Conservation (phyloP, 2,113 vertebrate species). For the Chionis minor region DNA sequence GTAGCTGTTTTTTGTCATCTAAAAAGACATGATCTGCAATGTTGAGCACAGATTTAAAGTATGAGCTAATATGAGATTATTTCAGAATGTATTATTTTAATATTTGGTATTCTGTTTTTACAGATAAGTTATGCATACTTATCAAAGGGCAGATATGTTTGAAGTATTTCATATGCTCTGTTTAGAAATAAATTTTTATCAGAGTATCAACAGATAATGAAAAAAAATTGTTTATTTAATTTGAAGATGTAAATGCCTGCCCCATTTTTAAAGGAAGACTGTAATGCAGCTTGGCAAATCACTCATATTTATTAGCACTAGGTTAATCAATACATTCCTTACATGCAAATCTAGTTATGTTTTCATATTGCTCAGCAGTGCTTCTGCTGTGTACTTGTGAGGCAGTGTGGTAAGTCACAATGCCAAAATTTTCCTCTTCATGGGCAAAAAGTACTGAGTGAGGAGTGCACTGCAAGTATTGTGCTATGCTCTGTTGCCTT, state of each 20-base stretch:
- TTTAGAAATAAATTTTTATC: background rate
- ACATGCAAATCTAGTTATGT: background rate
- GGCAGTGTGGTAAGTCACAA: background rate
- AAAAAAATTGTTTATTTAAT: background rate
- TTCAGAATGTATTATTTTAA: background rate
- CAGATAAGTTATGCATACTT: background rate
- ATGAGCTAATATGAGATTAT: background rate
- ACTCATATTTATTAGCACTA: background rate
- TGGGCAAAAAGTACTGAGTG: background rate
- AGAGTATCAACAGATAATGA: background rate
- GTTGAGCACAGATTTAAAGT: background rate
- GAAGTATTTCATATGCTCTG: background rate
- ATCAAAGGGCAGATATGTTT: background rate
- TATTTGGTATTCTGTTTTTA: background rate
- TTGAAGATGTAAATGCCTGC: background rate
- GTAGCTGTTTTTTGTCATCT: background rate
- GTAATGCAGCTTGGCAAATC: background rate
- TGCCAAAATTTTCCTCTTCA: background rate
- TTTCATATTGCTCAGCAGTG: background rate
- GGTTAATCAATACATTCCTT: background rate
- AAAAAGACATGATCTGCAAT: background rate
- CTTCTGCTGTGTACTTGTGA: background rate
- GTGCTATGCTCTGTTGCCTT: background rate
- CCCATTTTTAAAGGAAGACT: background rate
- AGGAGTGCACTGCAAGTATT: background rate